Conservation (phyloP, 2,888 invertebrate species). For the Idaea straminata region DNA sequence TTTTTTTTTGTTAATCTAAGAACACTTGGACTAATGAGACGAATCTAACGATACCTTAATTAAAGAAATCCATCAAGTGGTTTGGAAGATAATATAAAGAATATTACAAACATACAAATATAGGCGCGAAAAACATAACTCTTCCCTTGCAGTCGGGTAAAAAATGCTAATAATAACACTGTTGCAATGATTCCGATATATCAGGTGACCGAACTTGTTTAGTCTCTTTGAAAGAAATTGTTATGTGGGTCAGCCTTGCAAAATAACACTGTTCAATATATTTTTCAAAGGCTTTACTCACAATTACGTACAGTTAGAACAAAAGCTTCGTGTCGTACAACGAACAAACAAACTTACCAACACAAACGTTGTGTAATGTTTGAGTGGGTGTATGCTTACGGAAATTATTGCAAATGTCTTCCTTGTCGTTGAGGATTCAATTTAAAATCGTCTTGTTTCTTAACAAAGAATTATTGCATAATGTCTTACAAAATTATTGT, state of each 20-base stretch:
- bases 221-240: conserved; percentile 24
- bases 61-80: too few species aligned
- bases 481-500: neutral
- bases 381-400: conserved; percentile 52
- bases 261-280: conserved; percentile 45
- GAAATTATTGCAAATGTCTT: conserved; percentile 57
- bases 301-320: conserved; percentile 36
- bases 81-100: too few species aligned
- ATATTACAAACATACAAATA: too few species aligned
- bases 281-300: conserved; percentile 29
- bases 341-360: conserved; percentile 39
- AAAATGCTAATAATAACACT: conserved; percentile 2
- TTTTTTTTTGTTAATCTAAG: too few species aligned
- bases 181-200: conserved; percentile 3
- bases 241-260: conserved; percentile 38
- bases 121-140: neutral
- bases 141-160: neutral
- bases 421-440: conserved; percentile 51
- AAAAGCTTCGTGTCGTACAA: conserved; percentile 36
- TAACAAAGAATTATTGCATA: conserved; percentile 10
- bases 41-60: too few species aligned
- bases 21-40: too few species aligned
- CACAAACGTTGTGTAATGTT: conserved; percentile 46
- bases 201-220: conserved; percentile 14
- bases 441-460: conserved; percentile 43